These are phyloP conservation scores for Cheilosia vernalis DNA, from an alignment of 2,888 invertebrate species.

Conservation along the genomic window DNA sequence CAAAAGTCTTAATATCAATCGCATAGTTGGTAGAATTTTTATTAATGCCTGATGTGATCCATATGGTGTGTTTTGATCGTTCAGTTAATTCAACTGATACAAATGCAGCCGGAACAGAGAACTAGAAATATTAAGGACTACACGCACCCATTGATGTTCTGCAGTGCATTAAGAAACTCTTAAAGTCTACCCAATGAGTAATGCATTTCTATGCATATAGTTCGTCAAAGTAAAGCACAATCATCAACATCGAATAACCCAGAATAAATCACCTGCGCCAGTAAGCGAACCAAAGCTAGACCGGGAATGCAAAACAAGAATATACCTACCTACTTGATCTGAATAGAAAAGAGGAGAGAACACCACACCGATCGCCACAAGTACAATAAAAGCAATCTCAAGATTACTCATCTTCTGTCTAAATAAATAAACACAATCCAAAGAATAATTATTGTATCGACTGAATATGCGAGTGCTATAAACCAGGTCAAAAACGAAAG, in stretches of 20 bases:
- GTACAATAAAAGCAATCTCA: slow-evolving; percentile 21
- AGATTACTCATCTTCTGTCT: slow-evolving; percentile 20
- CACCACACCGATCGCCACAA: slow-evolving; percentile 7
- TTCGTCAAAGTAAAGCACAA: slow-evolving; percentile 3
- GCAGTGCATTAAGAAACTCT: neutral
- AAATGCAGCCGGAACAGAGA: no score
- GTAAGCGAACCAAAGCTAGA: neutral
- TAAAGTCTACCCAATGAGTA: neutral
- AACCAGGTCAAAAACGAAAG: slow-evolving; percentile 42
- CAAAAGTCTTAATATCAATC: no score
- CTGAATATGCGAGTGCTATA: neutral
- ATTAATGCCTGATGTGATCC: no score
- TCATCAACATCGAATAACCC: slow-evolving; percentile 3
- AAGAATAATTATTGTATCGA: neutral
- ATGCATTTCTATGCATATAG: neutral
- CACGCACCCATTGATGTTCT: no score
- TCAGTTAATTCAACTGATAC: no score
- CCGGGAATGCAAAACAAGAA: neutral
- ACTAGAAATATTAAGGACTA: no score
- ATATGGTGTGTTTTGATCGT: no score
- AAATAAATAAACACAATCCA: slow-evolving; percentile 1
- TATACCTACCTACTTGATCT: neutral
- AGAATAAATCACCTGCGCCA: slow-evolving; percentile 6
- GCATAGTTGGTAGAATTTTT: no score
- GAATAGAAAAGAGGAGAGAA: neutral